Percentiles rank a stretch among this genome's conserved stretches.
These are phyloP conservation scores for Dendroctonus valens DNA, from an alignment of 1,140 invertebrate genomes.

Conservation along the genomic window DNA sequence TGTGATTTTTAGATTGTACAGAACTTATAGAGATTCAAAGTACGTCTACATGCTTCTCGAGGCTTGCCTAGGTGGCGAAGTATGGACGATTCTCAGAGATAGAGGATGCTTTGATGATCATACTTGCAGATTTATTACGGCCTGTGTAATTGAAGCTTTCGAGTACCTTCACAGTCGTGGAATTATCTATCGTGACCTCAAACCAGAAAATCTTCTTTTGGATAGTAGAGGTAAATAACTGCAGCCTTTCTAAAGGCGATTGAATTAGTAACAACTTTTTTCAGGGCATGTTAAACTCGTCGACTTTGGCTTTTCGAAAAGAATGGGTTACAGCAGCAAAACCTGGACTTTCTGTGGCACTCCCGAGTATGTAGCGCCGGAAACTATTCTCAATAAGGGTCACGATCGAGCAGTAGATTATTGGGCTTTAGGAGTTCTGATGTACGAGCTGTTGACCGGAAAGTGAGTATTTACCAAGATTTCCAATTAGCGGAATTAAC, in stretches of 20 bases:
- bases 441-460: slow-evolving; percentile 76
- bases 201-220: slow-evolving; percentile 79
- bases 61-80: slow-evolving; percentile 81
- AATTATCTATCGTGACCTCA: slow-evolving; percentile 78
- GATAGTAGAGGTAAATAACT: slow-evolving; percentile 58
- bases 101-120: slow-evolving; percentile 71
- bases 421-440: slow-evolving; percentile 79
- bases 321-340: slow-evolving; percentile 69
- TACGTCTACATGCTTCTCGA: slow-evolving; percentile 88
- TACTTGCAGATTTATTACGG: slow-evolving; percentile 72
- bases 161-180: slow-evolving; percentile 72
- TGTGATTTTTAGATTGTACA: slow-evolving; percentile 59
- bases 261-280: slow-evolving; percentile 4
- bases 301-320: slow-evolving; percentile 88
- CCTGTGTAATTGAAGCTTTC: slow-evolving; percentile 75
- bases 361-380: slow-evolving; percentile 70
- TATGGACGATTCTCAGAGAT: slow-evolving; percentile 79
- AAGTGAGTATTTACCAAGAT: slow-evolving; percentile 49
- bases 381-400: slow-evolving; percentile 72
- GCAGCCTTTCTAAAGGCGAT: neutral
- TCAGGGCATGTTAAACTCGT: slow-evolving; percentile 72
- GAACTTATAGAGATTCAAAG: slow-evolving; percentile 79
- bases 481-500: neutral
- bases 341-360: slow-evolving; percentile 92
- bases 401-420: slow-evolving; percentile 77